Percentiles rank a stretch among this genome's conserved stretches.
Evolutionary conservation across 2,113 vertebrate genomes (phyloP).

Genomic region (Mungos mungo): DNA sequence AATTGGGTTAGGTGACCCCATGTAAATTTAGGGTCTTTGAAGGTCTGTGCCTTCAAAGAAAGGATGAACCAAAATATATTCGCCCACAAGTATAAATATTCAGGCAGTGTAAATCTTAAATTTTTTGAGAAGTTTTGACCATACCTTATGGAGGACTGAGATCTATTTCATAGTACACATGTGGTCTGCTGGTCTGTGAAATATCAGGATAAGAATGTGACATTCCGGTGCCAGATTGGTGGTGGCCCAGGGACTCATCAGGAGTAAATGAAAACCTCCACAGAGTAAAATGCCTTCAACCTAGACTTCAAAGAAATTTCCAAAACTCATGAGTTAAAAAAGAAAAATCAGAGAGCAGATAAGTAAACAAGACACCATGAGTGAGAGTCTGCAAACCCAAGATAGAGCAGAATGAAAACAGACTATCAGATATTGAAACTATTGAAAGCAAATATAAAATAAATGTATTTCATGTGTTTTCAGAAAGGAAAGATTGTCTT

Average conservation of each 20-base stretch:
- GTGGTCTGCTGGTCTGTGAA: not conserved
- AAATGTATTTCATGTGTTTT: not conserved
- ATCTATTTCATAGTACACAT: not conserved
- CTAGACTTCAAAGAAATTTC: constrained; percentile 15
- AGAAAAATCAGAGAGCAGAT: not conserved
- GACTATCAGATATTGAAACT: not conserved
- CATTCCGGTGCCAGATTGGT: not conserved
- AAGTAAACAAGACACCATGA: not conserved
- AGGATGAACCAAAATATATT: not conserved
- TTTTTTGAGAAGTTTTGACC: not conserved
- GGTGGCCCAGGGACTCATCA: not conserved
- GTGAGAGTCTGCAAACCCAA: not conserved
- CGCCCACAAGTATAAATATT: not conserved
- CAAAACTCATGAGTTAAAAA: not conserved
- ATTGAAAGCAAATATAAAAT: not conserved
- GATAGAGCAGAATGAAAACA: not conserved
- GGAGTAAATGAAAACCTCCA: not conserved
- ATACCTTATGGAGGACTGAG: not conserved
- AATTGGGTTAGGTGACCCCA: not conserved
- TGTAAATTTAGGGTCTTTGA: not conserved
- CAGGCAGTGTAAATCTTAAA: not conserved
- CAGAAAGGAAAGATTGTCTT: not conserved
- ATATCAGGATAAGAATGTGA: not conserved
- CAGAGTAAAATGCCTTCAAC: not conserved
- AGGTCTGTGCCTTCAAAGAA: not conserved